Evolutionary conservation across 2,113 vertebrate species (phyloP).

Genomic region (Romanogobio albipinnatus): DNA sequence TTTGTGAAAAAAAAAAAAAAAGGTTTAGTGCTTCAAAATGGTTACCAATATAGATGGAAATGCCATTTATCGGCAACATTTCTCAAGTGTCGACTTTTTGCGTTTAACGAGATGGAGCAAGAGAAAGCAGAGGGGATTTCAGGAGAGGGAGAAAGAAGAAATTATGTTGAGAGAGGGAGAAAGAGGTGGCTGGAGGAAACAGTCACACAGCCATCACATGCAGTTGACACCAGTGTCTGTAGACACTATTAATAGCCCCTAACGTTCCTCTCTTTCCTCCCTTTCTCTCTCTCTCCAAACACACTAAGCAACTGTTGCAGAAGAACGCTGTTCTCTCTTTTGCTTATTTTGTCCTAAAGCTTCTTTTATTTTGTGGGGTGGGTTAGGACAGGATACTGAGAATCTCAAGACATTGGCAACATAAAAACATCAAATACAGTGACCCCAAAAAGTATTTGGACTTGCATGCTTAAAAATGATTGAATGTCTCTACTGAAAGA

Average conservation of each 20-base stretch:
- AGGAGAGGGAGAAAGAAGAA: slow-evolving; percentile 7
- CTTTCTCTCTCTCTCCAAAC: neutral
- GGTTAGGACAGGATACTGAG: neutral
- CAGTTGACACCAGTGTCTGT: slow-evolving; percentile 60
- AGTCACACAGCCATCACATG: slow-evolving; percentile 56
- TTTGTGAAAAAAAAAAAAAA: no score
- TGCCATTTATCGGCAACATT: no score
- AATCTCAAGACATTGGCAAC: neutral
- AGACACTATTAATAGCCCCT: slow-evolving; percentile 62
- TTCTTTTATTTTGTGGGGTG: neutral
- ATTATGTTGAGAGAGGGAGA: slow-evolving; percentile 7
- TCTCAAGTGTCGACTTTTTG: no score
- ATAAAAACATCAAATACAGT: neutral
- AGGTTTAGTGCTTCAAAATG: no score
- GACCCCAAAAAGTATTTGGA: neutral
- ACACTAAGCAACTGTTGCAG: neutral
- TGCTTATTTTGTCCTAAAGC: neutral
- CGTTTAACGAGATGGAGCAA: neutral
- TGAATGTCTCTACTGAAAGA: neutral
- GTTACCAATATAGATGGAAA: no score
- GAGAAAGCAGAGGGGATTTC: slow-evolving; percentile 12
- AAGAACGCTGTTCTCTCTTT: slow-evolving; percentile 1
- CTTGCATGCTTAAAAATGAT: neutral
- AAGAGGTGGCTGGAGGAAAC: slow-evolving; percentile 55
- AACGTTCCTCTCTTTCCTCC: slow-evolving; percentile 58